Conservation (phyloP, 2,113 vertebrate species). For the Gymnocephalus cernua region DNA sequence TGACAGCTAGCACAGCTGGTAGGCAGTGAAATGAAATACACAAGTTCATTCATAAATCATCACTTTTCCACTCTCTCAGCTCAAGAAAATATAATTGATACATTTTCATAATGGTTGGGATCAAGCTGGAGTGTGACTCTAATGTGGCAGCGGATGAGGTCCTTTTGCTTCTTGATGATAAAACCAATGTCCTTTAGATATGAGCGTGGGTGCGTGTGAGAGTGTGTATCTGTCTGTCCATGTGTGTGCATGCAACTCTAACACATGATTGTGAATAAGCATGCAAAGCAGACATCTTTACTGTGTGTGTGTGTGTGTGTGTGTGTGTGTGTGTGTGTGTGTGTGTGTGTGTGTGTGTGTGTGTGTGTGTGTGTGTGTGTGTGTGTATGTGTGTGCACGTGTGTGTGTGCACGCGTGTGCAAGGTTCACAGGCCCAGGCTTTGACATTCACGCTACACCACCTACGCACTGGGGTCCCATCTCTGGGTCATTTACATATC, state of each 20-base stretch:
- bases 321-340: slow-evolving; percentile 11
- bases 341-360: slow-evolving; percentile 62
- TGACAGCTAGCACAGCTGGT: slow-evolving; percentile 60
- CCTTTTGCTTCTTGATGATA: slow-evolving; percentile 21
- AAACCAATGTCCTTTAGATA: slow-evolving; percentile 49
- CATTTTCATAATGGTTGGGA: slow-evolving; percentile 27
- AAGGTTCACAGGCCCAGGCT: slow-evolving; percentile 91
- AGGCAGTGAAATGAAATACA: slow-evolving; percentile 57
- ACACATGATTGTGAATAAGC: slow-evolving; percentile 66
- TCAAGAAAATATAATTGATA: slow-evolving; percentile 44
- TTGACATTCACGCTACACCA: slow-evolving; percentile 95
- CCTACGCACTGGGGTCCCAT: slow-evolving; percentile 90
- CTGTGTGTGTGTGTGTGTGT: slow-evolving; percentile 40
- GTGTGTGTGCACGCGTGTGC: slow-evolving; percentile 62
- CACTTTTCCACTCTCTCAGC: slow-evolving; percentile 42
- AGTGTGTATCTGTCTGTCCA: slow-evolving; percentile 9
- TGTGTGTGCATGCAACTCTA: slow-evolving; percentile 15
- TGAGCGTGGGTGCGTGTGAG: slow-evolving; percentile 9
- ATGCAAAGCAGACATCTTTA: slow-evolving; percentile 70
- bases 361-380: slow-evolving; percentile 40
- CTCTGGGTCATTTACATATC: slow-evolving; percentile 85
- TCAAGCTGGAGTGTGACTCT: slow-evolving; percentile 28
- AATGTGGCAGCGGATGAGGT: slow-evolving; percentile 32
- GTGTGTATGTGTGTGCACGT: slow-evolving; percentile 25
- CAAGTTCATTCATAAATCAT: slow-evolving; percentile 58